Percentiles rank a stretch among this genome's conserved stretches.
Evolutionary conservation across 35 echinoderm and acorn worm genomes (phyloP).

Genomic region (Amphiura filiformis): DNA sequence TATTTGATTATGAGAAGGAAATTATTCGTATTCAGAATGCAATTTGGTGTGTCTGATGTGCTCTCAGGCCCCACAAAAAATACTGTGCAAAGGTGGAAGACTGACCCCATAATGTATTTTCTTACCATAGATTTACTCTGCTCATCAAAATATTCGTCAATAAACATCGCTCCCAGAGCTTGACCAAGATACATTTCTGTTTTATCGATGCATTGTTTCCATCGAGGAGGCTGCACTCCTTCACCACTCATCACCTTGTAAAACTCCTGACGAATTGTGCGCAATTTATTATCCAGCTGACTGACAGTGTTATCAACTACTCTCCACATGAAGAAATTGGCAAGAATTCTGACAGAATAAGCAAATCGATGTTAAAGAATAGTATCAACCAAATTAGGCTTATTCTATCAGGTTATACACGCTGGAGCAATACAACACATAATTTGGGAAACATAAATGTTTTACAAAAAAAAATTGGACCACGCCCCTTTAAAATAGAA

Average conservation of each 20-base stretch:
- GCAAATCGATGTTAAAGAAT: not conserved
- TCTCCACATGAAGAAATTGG: constrained; percentile 64
- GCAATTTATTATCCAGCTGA: constrained; percentile 13
- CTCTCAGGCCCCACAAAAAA: no score
- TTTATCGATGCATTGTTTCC: constrained; percentile 45
- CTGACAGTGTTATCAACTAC: constrained; percentile 20
- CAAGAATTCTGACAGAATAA: constrained; percentile 41
- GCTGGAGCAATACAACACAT: no score
- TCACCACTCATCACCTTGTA: constrained; percentile 38
- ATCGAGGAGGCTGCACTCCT: constrained; percentile 36
- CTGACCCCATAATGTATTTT: no score
- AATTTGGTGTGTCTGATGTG: no score
- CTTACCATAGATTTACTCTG: constrained; percentile 63
- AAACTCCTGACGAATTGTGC: constrained; percentile 30
- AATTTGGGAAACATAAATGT: not conserved
- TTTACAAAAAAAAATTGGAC: not conserved
- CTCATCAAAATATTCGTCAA: constrained; percentile 59
- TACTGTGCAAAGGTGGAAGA: no score
- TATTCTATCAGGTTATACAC: not conserved
- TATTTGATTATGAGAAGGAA: no score
- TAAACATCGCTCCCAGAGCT: constrained; percentile 51
- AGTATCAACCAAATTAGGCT: not conserved
- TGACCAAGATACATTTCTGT: constrained; percentile 19
- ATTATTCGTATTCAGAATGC: no score
- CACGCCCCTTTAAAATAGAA: not conserved